phyloP scores from a whole-genome alignment of 92 coral and sea anemone genomes.

The Palythoa caribaeorum region DNA sequence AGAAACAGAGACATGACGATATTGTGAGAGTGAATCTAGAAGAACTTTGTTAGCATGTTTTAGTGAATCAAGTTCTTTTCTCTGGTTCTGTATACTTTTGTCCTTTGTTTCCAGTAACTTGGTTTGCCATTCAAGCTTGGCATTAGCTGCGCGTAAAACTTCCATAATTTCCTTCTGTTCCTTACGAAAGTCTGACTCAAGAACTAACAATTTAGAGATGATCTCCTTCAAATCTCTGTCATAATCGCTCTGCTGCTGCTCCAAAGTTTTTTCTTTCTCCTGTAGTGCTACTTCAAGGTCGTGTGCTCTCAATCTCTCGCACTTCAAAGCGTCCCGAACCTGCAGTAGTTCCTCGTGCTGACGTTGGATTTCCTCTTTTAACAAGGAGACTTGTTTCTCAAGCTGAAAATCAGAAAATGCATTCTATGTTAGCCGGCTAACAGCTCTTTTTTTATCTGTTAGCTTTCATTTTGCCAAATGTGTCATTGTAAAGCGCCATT shows the following conservation, averaged over 20 bases:
- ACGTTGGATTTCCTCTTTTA: background rate
- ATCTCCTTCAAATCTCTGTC: constrained; percentile 76
- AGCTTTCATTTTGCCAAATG: background rate
- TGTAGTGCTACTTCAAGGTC: constrained; percentile 74
- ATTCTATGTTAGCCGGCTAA: background rate
- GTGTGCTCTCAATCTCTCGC: constrained; percentile 60
- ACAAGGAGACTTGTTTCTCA: background rate
- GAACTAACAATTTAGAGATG: constrained; percentile 65
- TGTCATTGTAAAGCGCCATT: background rate
- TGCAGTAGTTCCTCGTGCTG: background rate
- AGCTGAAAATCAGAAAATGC: background rate
- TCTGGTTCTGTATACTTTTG: constrained; percentile 63
- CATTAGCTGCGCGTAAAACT: constrained; percentile 61
- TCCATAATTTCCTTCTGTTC: constrained; percentile 75
- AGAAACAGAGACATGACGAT: constrained; percentile 51
- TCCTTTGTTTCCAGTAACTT: constrained; percentile 57
- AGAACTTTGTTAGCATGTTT: constrained; percentile 75
- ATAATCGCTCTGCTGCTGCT: constrained; percentile 58
- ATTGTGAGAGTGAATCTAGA: constrained; percentile 74
- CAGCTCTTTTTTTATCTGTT: background rate
- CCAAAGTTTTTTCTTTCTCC: constrained; percentile 67
- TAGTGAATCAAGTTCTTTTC: constrained; percentile 72
- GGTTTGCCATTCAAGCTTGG: constrained; percentile 61
- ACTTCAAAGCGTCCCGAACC: constrained; percentile 54
- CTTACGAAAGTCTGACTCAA: constrained; percentile 77